Base-by-base conservation (phyloP, 2,888 invertebrate species). In the Mesopsocus fuscifrons region DNA sequence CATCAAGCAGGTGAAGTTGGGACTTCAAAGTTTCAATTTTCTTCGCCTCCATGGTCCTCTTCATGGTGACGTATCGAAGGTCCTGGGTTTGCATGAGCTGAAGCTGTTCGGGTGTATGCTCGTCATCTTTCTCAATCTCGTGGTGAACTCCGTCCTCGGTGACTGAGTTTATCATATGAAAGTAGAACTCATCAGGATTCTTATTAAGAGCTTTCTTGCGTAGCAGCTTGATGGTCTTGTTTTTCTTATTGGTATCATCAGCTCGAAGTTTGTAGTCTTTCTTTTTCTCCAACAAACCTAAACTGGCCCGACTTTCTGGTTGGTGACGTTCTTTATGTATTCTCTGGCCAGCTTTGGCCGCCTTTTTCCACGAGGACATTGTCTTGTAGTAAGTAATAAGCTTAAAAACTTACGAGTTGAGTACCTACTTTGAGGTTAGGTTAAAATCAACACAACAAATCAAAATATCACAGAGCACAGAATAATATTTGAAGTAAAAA, bases 111-210 rank as follows among this genome's bases (percentile, higher is more conserved):
- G 77, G 71, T 2, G 80, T 77, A 50, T 85, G 77, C 52, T 84
- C 79, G 34, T 77, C 74, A 38, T 45, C 42, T 43, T 53, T 50
- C 6, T 62, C 61, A 50, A 67, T 67, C 52, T 71, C 74, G 53
- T 68, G 60, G 46, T 67, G 66, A 0, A 57, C 49, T 1, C 68
- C 69, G 50, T 65, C 65, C 48, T 68, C 60, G 1, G 81, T 62
- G 59, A 77, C 75, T 0, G 91, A 83, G 58, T 87, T 89, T 45
- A 91, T 74, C 95, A 97, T 97, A 57, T 94, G 92, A 64, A 87
- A 89, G 60, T 95, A 87, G 64, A 95, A 98, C 60, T 98, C 98
- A 76, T 98, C 95, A 1, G 94, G 92, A 66, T 98, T 98, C 59
- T 79, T 85, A 57, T 92, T 82, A 17, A 88, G 63, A 0, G 91